phyloP scores from a whole-genome alignment of 2,797 vertebrate species.

The Eulemur mongoz region DNA sequence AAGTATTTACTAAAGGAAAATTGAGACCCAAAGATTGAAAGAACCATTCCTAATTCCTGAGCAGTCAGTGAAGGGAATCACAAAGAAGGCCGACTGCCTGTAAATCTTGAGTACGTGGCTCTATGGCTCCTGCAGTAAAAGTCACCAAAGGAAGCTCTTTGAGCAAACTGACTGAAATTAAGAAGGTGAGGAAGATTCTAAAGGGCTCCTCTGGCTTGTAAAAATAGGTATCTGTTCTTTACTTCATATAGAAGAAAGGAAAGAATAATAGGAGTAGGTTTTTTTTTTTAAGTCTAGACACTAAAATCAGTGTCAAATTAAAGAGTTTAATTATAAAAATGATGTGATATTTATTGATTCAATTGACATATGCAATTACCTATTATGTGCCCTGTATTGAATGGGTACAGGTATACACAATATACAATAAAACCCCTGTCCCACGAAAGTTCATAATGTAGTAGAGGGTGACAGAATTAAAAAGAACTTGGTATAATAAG shows the following conservation, averaged over 20 bases:
- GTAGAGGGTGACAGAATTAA: not conserved
- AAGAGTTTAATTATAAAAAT: slow-evolving; percentile 1
- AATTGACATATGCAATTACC: not conserved
- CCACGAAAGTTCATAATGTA: not conserved
- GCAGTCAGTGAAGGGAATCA: not conserved
- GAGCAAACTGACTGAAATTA: not conserved
- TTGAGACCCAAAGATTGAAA: not conserved
- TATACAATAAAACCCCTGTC: not conserved
- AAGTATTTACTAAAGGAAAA: not conserved
- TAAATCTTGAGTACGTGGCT: not conserved
- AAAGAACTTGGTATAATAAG: not conserved
- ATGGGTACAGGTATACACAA: not conserved
- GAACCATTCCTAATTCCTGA: not conserved
- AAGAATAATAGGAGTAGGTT: not conserved
- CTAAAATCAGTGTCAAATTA: not conserved
- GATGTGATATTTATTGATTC: not conserved
- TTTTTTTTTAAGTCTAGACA: not conserved
- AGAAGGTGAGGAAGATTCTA: not conserved
- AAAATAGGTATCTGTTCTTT: not conserved
- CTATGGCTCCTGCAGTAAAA: not conserved
- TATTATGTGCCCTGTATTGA: not conserved
- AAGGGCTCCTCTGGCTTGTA: not conserved
- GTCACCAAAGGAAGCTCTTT: not conserved
- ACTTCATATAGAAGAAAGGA: not conserved
- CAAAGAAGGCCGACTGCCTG: not conserved